Evolutionary conservation across 2,888 invertebrate genomes (phyloP).

Genomic region (Uropetala carovei): DNA sequence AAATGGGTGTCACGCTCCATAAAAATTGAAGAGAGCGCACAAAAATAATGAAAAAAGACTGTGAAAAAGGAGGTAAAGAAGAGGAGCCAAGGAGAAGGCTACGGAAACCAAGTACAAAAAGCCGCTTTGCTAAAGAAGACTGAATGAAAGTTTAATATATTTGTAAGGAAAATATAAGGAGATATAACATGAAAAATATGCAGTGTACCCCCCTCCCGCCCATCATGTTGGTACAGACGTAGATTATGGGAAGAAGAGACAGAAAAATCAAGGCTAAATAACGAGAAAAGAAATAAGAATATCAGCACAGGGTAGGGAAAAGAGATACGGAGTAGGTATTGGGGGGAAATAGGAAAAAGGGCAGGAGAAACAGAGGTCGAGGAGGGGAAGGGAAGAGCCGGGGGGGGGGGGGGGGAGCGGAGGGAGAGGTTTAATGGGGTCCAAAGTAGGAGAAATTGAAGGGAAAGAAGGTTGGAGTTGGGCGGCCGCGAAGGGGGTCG

Average conservation of each 20-base stretch:
- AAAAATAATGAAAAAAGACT: too few species aligned
- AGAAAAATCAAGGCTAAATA: background rate
- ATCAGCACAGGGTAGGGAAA: background rate
- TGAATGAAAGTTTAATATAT: too few species aligned
- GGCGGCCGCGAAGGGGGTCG: background rate
- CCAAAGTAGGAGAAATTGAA: background rate
- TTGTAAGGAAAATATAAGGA: too few species aligned
- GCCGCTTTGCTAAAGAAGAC: too few species aligned
- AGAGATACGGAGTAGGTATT: background rate
- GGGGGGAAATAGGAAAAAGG: background rate
- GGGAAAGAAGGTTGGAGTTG: background rate
- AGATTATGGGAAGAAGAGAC: background rate
- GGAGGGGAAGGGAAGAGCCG: background rate
- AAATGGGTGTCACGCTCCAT: too few species aligned
- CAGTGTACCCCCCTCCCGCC: too few species aligned
- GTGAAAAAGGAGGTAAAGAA: too few species aligned
- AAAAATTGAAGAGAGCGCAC: too few species aligned
- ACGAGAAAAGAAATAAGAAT: background rate
- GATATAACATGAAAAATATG: too few species aligned
- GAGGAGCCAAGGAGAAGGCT: too few species aligned
- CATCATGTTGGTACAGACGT: too few species aligned
- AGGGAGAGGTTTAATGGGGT: background rate
- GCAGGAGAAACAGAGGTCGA: background rate
- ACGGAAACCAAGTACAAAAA: too few species aligned
- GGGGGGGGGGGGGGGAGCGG: background rate